Base-by-base conservation (phyloP, 2,797 vertebrate species). In the Halcyon chelicuti region DNA sequence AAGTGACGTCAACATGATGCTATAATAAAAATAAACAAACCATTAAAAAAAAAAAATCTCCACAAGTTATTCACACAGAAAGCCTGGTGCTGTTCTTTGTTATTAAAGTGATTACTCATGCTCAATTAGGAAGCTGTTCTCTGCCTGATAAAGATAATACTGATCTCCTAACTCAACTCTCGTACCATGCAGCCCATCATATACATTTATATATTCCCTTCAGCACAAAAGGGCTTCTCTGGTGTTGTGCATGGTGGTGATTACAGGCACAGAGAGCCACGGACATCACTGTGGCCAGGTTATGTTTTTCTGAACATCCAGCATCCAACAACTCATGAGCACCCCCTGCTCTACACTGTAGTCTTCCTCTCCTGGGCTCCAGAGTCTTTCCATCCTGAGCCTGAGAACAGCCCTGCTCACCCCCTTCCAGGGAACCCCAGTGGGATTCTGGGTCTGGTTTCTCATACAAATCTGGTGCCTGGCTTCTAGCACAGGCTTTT, bases 21-120 rank as follows among this genome's bases (percentile, higher is more conserved):
- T 52, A 76, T 71, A 83, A 42, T 62, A 67, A 73, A 47, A 47
- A 47, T 23, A 47, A 47, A 47, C 13, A 47, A 47, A 23, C 19
- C 23, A 42, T 42, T 17, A 18, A 54, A 73, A 71, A 40, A 70
- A 40, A 44, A 21, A 23, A 46, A 65, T 23, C 40, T 15, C 58
- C 25, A 23, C 3, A 8, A 70, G n/a, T 74, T 87, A 49, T 51
- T 83, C 68, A 57, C 20, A 37, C 14, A 66, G 58, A 61, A 39
- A 33, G 37, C 14, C 55, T 15, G 49, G 7, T 65, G 60, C 28
- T 85, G 37, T 60, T 80, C 60, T 81, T 62, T 63, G 28, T 54
- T 81, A 88, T 77, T 72, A 39, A 90, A 73, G 49, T 14, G 55
- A 68, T 88, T 85, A 85, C 75, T 88, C 79, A 84, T 31, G 39